Conservation (phyloP, 2,797 vertebrate species). For the Apogon hyalosoma region DNA sequence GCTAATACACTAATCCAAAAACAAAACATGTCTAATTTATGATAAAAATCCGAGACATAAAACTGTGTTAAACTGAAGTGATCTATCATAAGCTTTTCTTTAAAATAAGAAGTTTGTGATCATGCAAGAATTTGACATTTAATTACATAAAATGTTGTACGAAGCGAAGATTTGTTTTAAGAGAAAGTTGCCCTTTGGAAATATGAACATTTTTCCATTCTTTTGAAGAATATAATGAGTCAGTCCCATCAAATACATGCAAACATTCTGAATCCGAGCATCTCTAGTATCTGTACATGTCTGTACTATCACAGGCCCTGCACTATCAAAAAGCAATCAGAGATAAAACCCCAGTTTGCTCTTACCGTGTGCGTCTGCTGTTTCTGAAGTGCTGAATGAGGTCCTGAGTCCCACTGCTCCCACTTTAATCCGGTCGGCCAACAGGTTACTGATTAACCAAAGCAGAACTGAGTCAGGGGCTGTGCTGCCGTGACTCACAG, state of each 20-base stretch:
- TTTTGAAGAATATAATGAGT: conserved; percentile 1
- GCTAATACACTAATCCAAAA: not conserved
- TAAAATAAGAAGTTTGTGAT: too few species aligned
- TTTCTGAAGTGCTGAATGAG: conserved; percentile 53
- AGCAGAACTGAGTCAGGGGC: conserved; percentile 63
- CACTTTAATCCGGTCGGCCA: conserved; percentile 5
- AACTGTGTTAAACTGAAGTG: too few species aligned
- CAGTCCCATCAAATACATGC: not conserved
- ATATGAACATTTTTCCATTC: not conserved
- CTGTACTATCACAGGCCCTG: not conserved
- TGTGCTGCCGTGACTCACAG: conserved; percentile 60
- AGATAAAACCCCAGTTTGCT: conserved; percentile 30
- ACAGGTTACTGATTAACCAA: conserved; percentile 75
- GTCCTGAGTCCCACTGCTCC: conserved; percentile 37
- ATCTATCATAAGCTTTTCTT: too few species aligned
- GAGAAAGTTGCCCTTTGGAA: not conserved
- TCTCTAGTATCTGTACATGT: not conserved
- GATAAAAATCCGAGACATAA: not conserved
- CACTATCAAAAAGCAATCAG: conserved; percentile 19
- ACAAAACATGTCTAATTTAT: conserved; percentile 17
- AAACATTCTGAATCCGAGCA: not conserved
- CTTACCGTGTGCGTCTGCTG: conserved; percentile 65
- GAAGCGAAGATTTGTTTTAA: too few species aligned
- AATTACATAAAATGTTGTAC: too few species aligned
- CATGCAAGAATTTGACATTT: too few species aligned